Evolutionary conservation across 2,113 vertebrate species (phyloP), one percentile per base, ranked within the genome.

Genomic region (Ammodytes dubius): DNA sequence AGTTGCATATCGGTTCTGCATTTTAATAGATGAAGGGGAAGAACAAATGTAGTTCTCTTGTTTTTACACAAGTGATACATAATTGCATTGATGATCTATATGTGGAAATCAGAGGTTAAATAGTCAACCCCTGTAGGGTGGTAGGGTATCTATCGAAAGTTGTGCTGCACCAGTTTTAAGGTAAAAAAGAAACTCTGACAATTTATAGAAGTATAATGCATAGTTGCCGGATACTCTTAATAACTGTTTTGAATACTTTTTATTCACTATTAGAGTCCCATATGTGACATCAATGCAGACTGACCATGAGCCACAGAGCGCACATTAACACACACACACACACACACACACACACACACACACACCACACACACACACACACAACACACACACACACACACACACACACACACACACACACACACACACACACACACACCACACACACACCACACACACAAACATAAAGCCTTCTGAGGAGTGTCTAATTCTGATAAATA

Each of bases 1-100:
- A 85, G 67, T 91, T 90, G 75, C 43, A 74, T 40, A 82, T 87
- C 58, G 63, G 79, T 89, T 27, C 70, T 86, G 86, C 81, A 89
- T 91, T 85, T 89, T 83, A 89, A 86, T 83, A 86, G 72, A 82
- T 77, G 14, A 75, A 64, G 43, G 27, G 46, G 40, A 70, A 47
- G 37, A 82, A 89, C 42, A 82, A 72, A 80, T 83, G 37, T 50
- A 53, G 54, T 53, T 75, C 11, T 49, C 56, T 63, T 53, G n/a
- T 47, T 43, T 80, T 50, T 47, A 74, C 59, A 69, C 4, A 3
- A 37, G 39, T 63, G 35, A 39, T 58, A 19, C n/a, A n/a, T n/a
- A n/a, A 39, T 2, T 60, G 42, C 42, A 50, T 56, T 12, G 15
- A 81, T 39, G 56, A 74, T 47, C 39, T 42, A 0, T 39, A 40